Evolutionary conservation across 1,140 invertebrate genomes (phyloP), one percentile per base, ranked within the genome.

Genomic region (Sminthurinus signatus): DNA sequence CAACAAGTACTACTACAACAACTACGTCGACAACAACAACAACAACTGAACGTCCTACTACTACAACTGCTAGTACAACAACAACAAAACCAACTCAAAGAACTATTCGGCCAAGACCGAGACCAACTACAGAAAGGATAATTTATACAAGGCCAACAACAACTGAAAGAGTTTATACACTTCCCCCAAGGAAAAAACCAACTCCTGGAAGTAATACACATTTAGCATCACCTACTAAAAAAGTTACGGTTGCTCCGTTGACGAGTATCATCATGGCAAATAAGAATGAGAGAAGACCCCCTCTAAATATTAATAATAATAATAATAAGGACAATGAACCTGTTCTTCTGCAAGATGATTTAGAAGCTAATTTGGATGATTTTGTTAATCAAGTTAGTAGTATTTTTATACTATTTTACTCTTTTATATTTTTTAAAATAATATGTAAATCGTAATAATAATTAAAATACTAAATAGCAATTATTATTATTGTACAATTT

Each of bases 151-250:
- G 29, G 25, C 51, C 60, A 1, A 42, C 60, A 25, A 62, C 39
- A 8, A 54, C 60, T 15, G 50, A 62, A 44, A 54, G 51, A 29
- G 80, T 27, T 73, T 76, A n/a, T 73, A 74, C 0, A 74, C 76
- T 25, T 74, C 76, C 25, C 76, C 75, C 14, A 74, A 76, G 17
- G 74, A 76, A 48, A 76, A 76, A 32, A 75, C 76, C 29, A 68
- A 79, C 39, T 75, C 78, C 28, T 62, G 72, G 57, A 4, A 36
- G 29, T 5, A 56, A 19, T 23, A 12, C 29, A 4, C 3, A 39
- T 21, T 25, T 56, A 23, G 54, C 31, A 56, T 31, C 36, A 42
- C 36, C 54, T 3, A 56, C 29, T 3, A 56, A 56, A 21, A 32
- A 42, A 42, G 29, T 21, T 3, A 56, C 54, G 3, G 36, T 56